A percentile compares a stretch with the other conserved stretches of the same genome.
Conservation (phyloP, 2,888 invertebrate genomes). For the Apodemia hepburni region DNA sequence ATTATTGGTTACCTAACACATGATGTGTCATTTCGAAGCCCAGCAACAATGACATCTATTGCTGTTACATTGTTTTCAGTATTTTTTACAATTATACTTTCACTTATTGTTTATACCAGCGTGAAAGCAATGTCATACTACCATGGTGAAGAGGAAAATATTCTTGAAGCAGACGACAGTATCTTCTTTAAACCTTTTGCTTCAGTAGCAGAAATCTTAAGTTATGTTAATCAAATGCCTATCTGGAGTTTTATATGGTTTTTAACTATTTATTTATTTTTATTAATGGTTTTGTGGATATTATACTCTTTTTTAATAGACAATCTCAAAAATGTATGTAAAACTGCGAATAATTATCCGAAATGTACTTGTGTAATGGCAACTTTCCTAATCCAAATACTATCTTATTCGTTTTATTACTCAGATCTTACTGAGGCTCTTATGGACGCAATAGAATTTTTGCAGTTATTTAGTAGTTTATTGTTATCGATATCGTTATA, state of each 20-base stretch:
- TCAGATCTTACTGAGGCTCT: slow-evolving; percentile 54
- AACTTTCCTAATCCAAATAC: slow-evolving; percentile 38
- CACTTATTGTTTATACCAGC: slow-evolving; percentile 53
- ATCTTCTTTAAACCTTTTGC: slow-evolving; percentile 51
- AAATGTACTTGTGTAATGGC: slow-evolving; percentile 39
- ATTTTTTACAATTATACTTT: slow-evolving; percentile 43
- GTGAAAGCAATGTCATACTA: slow-evolving; percentile 64
- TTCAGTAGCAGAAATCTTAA: slow-evolving; percentile 55
- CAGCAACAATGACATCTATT: slow-evolving; percentile 61
- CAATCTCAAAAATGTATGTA: slow-evolving; percentile 35
- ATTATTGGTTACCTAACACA: slow-evolving; percentile 52
- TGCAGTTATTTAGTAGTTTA: slow-evolving; percentile 52
- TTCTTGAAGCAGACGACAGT: slow-evolving; percentile 51
- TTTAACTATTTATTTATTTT: slow-evolving; percentile 46
- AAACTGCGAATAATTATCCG: slow-evolving; percentile 38
- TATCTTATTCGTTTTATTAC: slow-evolving; percentile 57
- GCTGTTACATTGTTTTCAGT: slow-evolving; percentile 47
- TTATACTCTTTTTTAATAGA: slow-evolving; percentile 49
- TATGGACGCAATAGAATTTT: slow-evolving; percentile 47
- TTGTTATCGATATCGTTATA: slow-evolving; percentile 57
- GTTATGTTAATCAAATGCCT: slow-evolving; percentile 50
- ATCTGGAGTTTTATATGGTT: slow-evolving; percentile 63
- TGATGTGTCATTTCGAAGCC: slow-evolving; percentile 60
- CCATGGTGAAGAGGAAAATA: slow-evolving; percentile 60
- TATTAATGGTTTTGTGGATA: slow-evolving; percentile 56